Conservation (phyloP, 1,140 invertebrate species). For the Scaptomyza montana region DNA sequence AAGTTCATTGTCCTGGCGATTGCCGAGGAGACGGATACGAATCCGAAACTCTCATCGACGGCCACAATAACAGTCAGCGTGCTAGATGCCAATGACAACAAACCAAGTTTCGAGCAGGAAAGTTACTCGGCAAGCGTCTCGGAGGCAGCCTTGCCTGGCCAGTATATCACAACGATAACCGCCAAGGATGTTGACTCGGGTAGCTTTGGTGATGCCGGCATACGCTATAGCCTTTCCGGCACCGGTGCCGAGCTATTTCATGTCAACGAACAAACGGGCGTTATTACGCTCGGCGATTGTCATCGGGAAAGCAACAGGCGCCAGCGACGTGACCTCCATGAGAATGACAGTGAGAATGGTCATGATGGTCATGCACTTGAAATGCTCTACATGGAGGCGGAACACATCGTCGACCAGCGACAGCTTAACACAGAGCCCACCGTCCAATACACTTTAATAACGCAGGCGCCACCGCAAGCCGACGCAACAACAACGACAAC, state of each 20-base stretch:
- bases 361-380: constrained; percentile 44
- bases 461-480: constrained; percentile 50
- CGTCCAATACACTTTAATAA: constrained; percentile 77
- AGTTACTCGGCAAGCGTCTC: constrained; percentile 89
- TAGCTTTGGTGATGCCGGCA: constrained; percentile 88
- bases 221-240: constrained; percentile 93
- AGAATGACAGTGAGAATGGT: constrained; percentile 28
- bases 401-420: constrained; percentile 33
- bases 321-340: constrained; percentile 68
- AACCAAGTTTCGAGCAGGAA: constrained; percentile 90
- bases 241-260: constrained; percentile 92
- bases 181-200: constrained; percentile 94
- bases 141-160: constrained; percentile 89
- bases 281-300: constrained; percentile 92
- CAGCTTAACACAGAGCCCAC: constrained; percentile 76
- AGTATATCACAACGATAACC: constrained; percentile 89
- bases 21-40: constrained; percentile 92
- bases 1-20: constrained; percentile 95
- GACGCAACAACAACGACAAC: constrained; percentile 26
- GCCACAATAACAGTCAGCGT: constrained; percentile 93
- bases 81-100: constrained; percentile 95
- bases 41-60: constrained; percentile 91
- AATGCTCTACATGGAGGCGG: constrained; percentile 59
- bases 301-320: constrained; percentile 68
- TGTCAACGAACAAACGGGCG: constrained; percentile 91